phyloP scores from a whole-genome alignment of 2,888 invertebrate species.

The Drosophila tanythrix region DNA sequence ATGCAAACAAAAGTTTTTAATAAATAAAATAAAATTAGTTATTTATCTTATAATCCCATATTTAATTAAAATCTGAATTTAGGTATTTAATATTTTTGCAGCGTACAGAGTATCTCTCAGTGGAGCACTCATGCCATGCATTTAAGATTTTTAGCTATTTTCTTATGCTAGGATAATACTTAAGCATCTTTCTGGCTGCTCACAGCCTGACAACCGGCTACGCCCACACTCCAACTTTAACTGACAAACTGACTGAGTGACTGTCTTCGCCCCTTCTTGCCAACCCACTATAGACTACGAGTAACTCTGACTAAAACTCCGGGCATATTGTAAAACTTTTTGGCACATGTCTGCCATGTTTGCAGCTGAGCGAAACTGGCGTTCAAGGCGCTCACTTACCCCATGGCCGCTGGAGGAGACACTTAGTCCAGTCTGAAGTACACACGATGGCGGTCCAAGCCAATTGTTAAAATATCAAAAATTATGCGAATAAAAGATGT shows the following conservation, averaged over 20 bases:
- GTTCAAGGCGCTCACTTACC: conserved; percentile 46
- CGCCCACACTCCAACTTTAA: conserved; percentile 30
- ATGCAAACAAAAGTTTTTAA: neutral
- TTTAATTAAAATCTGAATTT: neutral
- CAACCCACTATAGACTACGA: neutral
- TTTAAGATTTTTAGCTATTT: conserved; percentile 21
- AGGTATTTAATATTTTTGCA: neutral
- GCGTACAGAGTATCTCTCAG: neutral
- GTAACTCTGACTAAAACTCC: conserved; percentile 52
- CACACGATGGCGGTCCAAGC: conserved; percentile 36
- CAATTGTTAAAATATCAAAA: conserved; percentile 58
- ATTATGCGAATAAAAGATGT: conserved; percentile 40
- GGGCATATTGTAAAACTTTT: conserved; percentile 78
- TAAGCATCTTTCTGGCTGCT: conserved; percentile 29
- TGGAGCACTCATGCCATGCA: neutral
- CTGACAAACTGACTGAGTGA: conserved; percentile 47
- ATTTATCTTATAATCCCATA: neutral
- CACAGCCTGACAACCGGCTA: conserved; percentile 20
- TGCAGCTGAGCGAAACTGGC: conserved; percentile 52
- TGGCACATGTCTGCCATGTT: conserved; percentile 79
- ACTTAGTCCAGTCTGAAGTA: conserved; percentile 48
- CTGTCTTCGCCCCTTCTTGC: conserved; percentile 2
- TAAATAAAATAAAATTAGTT: neutral
- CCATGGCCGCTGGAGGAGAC: conserved; percentile 30
- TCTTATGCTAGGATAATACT: conserved; percentile 22